phyloP scores from a whole-genome alignment of 1,140 invertebrate species.

The Tetraneura akinire region DNA sequence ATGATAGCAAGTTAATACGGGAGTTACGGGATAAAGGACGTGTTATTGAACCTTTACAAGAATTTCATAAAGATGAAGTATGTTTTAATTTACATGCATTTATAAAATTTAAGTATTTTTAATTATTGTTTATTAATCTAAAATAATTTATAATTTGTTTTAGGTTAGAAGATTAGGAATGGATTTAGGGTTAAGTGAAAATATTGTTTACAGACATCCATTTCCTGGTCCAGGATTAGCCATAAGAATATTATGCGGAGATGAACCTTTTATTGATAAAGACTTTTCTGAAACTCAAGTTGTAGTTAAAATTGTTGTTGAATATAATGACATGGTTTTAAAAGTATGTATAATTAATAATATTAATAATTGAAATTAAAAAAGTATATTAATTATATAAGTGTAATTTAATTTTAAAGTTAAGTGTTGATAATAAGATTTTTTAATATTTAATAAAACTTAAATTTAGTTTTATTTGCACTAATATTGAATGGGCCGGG shows the following conservation, averaged over 20 bases:
- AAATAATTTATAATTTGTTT: slow-evolving; percentile 16
- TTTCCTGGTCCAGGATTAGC: slow-evolving; percentile 96
- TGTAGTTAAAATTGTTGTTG: slow-evolving; percentile 89
- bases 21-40: slow-evolving; percentile 80
- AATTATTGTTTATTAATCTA: too few relatives aligned
- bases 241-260: slow-evolving; percentile 92
- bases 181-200: slow-evolving; percentile 84
- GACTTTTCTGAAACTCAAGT: slow-evolving; percentile 95
- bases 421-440: too few relatives aligned
- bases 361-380: too few relatives aligned
- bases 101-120: neutral
- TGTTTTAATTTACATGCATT: neutral
- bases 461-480: too few relatives aligned
- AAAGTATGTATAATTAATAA: slow-evolving; percentile 65
- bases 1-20: slow-evolving; percentile 95
- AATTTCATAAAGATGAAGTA: slow-evolving; percentile 99
- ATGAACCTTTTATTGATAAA: slow-evolving; percentile 92
- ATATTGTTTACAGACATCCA: slow-evolving; percentile 91
- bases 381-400: too few relatives aligned
- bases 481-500: too few relatives aligned
- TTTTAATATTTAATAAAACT: too few relatives aligned
- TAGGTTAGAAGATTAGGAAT: slow-evolving; percentile 71
- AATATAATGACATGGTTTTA: slow-evolving; percentile 87
- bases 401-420: too few relatives aligned
- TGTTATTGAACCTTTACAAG: slow-evolving; percentile 96